Conservation (phyloP, 2,113 vertebrate genomes). For the Dunckerocampus dactyliophorus region DNA sequence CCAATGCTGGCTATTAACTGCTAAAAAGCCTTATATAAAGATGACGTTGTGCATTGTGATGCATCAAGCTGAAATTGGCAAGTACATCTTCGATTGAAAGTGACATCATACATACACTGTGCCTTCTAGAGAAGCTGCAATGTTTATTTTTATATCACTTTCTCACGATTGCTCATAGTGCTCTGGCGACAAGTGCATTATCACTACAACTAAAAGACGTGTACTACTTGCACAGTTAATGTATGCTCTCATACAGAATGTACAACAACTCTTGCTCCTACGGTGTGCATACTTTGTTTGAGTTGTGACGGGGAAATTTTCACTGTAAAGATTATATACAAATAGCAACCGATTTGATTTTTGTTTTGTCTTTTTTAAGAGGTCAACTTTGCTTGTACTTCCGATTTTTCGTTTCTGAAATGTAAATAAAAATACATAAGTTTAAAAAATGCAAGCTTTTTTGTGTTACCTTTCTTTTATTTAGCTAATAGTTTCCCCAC, state of each 20-base stretch:
- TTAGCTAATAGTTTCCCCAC: not conserved
- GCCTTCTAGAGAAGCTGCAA: slow-evolving; percentile 67
- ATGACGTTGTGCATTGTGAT: slow-evolving; percentile 12
- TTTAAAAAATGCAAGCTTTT: slow-evolving; percentile 1
- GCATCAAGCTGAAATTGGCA: slow-evolving; percentile 21
- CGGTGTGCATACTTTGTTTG: slow-evolving; percentile 47
- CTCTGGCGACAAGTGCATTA: slow-evolving; percentile 48
- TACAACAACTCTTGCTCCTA: slow-evolving; percentile 53
- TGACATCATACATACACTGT: slow-evolving; percentile 63
- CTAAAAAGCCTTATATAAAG: slow-evolving; percentile 48
- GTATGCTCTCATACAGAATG: slow-evolving; percentile 54
- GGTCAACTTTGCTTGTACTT: slow-evolving; percentile 36
- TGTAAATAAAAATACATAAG: slow-evolving; percentile 75
- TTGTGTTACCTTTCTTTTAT: slow-evolving; percentile 4
- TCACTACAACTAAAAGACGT: slow-evolving; percentile 53
- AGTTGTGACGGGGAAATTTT: slow-evolving; percentile 45
- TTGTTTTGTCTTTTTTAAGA: slow-evolving; percentile 40
- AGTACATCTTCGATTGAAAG: slow-evolving; percentile 36
- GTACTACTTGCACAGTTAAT: slow-evolving; percentile 68
- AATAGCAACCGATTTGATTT: slow-evolving; percentile 30
- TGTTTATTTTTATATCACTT: slow-evolving; percentile 37
- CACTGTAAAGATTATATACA: slow-evolving; percentile 52
- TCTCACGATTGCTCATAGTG: slow-evolving; percentile 42
- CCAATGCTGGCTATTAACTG: slow-evolving; percentile 31
- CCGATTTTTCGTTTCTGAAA: slow-evolving; percentile 46